Conservation (phyloP, 2,797 vertebrate genomes). For the Hippoglossus hippoglossus region DNA sequence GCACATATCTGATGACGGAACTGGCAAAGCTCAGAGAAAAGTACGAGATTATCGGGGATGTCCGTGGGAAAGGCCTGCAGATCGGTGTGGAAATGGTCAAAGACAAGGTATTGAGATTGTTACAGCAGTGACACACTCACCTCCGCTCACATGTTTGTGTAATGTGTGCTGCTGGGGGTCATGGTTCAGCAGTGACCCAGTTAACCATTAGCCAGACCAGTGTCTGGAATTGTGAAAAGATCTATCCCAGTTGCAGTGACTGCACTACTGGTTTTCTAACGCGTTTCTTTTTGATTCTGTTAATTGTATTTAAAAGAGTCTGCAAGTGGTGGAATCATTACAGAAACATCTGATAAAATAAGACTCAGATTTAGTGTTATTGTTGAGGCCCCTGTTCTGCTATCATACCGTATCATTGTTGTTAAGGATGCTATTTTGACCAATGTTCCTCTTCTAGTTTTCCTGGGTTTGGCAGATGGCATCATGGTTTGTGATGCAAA, state of each 20-base stretch:
- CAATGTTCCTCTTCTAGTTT: no score
- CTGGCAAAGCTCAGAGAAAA: conserved; percentile 90
- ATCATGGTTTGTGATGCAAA: no score
- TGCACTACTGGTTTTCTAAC: no score
- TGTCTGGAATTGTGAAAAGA: conserved; percentile 27
- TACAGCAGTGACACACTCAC: background rate
- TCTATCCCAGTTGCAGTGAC: conserved; percentile 1
- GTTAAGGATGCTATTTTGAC: no score
- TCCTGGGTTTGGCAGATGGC: no score
- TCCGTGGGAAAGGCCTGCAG: conserved; percentile 95
- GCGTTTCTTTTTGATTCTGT: no score
- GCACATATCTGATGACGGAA: conserved; percentile 88
- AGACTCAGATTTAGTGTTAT: no score
- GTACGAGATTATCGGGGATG: conserved; percentile 93
- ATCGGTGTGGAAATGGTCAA: conserved; percentile 96
- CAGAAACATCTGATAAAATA: no score
- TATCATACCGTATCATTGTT: no score
- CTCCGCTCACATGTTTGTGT: conserved; percentile 26
- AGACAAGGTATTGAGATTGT: conserved; percentile 86
- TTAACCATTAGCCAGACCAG: conserved; percentile 69
- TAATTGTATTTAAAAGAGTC: no score
- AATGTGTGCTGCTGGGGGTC: conserved; percentile 25
- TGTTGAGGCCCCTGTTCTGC: no score
- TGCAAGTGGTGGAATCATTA: no score
- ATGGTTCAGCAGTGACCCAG: conserved; percentile 50